Conservation (phyloP, 2,797 vertebrate genomes). For the Sebastes glaucus region DNA sequence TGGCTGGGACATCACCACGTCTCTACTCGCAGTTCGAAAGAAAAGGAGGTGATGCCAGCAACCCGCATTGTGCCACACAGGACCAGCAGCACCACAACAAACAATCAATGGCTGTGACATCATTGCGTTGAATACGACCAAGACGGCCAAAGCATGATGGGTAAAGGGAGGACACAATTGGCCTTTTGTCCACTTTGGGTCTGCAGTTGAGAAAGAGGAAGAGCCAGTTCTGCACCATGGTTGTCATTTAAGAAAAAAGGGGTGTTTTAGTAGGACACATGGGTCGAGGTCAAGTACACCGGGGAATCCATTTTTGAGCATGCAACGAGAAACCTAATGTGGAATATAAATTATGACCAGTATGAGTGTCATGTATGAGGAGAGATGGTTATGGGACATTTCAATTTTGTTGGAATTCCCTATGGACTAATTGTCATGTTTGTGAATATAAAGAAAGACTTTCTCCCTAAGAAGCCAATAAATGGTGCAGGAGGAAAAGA, state of each 20-base stretch:
- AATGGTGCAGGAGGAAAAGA: background rate
- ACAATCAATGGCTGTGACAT: constrained; percentile 57
- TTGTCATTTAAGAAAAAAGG: constrained; percentile 1
- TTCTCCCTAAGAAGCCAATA: background rate
- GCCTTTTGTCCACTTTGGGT: constrained; percentile 48
- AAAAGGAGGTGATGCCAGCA: constrained; percentile 37
- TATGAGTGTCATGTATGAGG: background rate
- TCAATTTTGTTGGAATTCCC: background rate
- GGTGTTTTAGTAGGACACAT: background rate
- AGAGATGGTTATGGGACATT: background rate
- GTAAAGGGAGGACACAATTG: constrained; percentile 39
- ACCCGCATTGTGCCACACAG: constrained; percentile 30
- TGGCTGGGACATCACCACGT: constrained; percentile 27
- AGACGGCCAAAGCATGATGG: constrained; percentile 39
- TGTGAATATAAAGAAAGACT: background rate
- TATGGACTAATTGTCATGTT: background rate
- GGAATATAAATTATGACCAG: background rate
- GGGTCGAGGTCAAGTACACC: constrained; percentile 1
- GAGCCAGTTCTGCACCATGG: constrained; percentile 2
- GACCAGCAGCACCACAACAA: constrained; percentile 26
- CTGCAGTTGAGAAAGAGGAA: constrained; percentile 11
- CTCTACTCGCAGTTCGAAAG: constrained; percentile 31
- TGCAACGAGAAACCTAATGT: background rate
- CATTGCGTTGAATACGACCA: constrained; percentile 26
- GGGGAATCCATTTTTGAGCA: background rate